phyloP scores from a whole-genome alignment of 2,797 vertebrate species.

The Lateolabrax maculatus region DNA sequence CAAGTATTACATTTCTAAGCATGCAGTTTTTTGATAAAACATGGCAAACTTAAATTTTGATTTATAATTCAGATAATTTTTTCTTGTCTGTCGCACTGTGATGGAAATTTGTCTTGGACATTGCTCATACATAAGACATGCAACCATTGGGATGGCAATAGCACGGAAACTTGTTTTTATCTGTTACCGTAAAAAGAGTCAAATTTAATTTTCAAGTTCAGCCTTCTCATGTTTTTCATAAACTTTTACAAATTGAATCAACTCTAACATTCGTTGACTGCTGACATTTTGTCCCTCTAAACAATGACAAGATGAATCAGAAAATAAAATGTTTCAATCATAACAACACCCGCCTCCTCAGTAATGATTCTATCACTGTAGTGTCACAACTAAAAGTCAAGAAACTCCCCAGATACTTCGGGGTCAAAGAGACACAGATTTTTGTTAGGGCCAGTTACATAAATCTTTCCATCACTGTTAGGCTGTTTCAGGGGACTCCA shows the following conservation, averaged over 20 bases:
- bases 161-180: no score
- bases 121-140: not conserved
- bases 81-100: not conserved
- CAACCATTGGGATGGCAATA: no score
- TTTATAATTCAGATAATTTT: not conserved
- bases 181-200: not conserved
- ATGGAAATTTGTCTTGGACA: not conserved
- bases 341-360: constrained; percentile 62
- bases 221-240: constrained; percentile 13
- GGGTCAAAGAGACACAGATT: constrained; percentile 37
- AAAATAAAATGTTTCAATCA: constrained; percentile 47
- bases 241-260: constrained; percentile 35
- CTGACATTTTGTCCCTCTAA: constrained; percentile 54
- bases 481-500: constrained; percentile 20
- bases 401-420: constrained; percentile 9
- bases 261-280: constrained; percentile 15
- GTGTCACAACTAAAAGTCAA: constrained; percentile 31
- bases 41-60: not conserved
- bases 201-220: not conserved
- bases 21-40: not conserved
- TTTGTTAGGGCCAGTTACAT: not conserved
- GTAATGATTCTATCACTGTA: constrained; percentile 28
- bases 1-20: not conserved
- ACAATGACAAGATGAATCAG: constrained; percentile 64
- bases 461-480: constrained; percentile 10